Evolutionary conservation across 2,797 vertebrate species (phyloP).

Genomic region (Clarias platycephalus): DNA sequence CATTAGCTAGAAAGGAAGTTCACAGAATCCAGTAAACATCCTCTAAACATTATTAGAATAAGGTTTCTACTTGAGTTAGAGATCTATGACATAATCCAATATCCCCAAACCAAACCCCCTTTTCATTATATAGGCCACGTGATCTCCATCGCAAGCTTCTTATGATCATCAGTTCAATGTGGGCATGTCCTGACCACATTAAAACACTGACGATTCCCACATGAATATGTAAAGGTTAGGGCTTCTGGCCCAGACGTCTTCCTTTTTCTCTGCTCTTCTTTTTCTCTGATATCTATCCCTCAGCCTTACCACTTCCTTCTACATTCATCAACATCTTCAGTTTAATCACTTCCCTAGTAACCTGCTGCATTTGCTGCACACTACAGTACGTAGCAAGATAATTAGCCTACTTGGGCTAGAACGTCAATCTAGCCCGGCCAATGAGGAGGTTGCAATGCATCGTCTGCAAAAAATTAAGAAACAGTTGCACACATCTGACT

Average conservation of each 20-base stretch:
- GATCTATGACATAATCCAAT: background rate
- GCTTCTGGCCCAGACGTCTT: background rate
- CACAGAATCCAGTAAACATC: background rate
- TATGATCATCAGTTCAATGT: background rate
- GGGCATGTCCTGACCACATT: constrained; percentile 2
- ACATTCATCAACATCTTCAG: constrained; percentile 17
- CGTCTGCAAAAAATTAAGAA: too few relatives aligned
- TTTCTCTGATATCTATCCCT: constrained; percentile 22
- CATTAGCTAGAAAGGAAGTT: background rate
- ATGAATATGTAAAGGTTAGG: constrained; percentile 1
- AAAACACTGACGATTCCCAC: background rate
- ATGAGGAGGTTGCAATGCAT: background rate
- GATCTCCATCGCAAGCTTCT: background rate
- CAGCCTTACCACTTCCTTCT: constrained; percentile 5
- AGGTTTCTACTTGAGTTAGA: background rate
- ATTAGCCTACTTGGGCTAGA: background rate
- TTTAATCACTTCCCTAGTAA: background rate
- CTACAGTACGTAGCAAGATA: background rate
- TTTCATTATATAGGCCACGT: constrained; percentile 2
- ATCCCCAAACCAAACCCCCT: background rate
- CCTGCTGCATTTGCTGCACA: background rate
- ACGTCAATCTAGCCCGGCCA: background rate
- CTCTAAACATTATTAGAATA: background rate
- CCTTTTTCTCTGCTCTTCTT: background rate
- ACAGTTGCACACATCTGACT: background rate